These are phyloP conservation scores for Drosophila neocordata DNA, from an alignment of 1,140 invertebrate genomes.

Conservation along the genomic window DNA sequence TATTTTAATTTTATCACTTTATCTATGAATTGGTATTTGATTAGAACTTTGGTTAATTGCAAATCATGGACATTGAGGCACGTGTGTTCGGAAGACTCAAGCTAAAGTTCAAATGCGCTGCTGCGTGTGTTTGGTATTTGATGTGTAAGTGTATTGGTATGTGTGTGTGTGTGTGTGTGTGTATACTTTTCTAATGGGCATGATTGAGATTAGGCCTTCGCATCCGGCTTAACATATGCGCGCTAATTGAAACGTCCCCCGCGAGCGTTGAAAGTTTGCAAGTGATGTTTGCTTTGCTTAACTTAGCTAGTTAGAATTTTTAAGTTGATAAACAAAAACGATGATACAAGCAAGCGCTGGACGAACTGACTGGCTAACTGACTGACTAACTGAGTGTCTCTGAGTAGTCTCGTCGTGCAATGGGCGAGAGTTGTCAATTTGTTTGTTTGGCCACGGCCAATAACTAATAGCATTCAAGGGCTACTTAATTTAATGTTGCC, in stretches of 20 bases:
- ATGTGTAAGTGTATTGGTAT: not conserved
- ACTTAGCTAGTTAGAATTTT: constrained; percentile 79
- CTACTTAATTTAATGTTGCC: constrained; percentile 43
- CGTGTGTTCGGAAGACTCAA: constrained; percentile 22
- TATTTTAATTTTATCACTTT: not conserved
- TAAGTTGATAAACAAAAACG: constrained; percentile 67
- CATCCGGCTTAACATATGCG: constrained; percentile 72
- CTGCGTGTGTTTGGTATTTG: too few species aligned
- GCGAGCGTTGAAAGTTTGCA: constrained; percentile 63
- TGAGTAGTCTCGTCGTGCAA: constrained; percentile 14
- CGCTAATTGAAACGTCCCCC: constrained; percentile 78
- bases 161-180: constrained; percentile 6
- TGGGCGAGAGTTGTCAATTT: constrained; percentile 28
- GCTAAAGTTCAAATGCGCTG: constrained; percentile 43
- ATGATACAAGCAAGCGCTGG: constrained; percentile 34
- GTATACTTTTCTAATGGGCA: constrained; percentile 51
- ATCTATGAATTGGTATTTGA: not conserved
- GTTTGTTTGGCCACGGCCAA: constrained; percentile 52
- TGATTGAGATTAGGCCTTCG: constrained; percentile 65
- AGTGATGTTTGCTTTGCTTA: constrained; percentile 64
- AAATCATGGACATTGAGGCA: constrained; percentile 20
- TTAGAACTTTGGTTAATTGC: not conserved
- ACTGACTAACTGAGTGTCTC: not conserved
- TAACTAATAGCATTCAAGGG: constrained; percentile 57
- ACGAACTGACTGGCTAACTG: not conserved